These are phyloP conservation scores for Erebia epiphron DNA, from an alignment of 2,888 invertebrate genomes.

Conservation along the genomic window DNA sequence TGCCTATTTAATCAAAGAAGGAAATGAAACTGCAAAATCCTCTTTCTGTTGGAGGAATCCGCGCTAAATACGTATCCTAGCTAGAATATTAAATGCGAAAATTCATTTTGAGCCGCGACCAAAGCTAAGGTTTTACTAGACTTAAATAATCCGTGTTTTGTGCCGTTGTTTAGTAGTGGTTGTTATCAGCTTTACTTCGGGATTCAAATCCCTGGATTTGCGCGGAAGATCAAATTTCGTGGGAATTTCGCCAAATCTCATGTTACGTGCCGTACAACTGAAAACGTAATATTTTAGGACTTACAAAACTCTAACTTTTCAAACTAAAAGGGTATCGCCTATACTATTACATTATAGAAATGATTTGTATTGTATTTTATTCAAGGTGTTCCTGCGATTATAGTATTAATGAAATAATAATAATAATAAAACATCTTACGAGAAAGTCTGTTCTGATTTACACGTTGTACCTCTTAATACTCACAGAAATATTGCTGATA, in stretches of 20 bases:
- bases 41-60: neutral
- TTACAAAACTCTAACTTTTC: neutral
- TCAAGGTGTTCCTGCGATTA: too few species aligned
- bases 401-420: too few species aligned
- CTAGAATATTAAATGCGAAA: constrained; percentile 9
- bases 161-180: constrained; percentile 40
- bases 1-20: neutral
- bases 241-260: constrained; percentile 42
- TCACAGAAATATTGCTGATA: too few species aligned
- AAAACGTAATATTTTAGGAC: constrained; percentile 40
- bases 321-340: neutral
- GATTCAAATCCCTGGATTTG: constrained; percentile 43
- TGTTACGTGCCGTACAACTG: constrained; percentile 33
- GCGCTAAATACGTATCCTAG: neutral
- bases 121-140: constrained; percentile 12
- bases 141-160: constrained; percentile 36
- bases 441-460: too few species aligned
- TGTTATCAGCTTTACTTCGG: constrained; percentile 43
- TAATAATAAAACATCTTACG: too few species aligned
- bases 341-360: too few species aligned
- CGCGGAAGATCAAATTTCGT: constrained; percentile 43
- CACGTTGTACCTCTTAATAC: too few species aligned
- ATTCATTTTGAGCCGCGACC: constrained; percentile 1
- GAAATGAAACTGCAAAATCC: neutral
- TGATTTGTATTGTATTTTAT: too few species aligned